These are phyloP conservation scores for Calyptommatus sinebrachiatus DNA, from an alignment of 2,113 vertebrate species.

Conservation along the genomic window DNA sequence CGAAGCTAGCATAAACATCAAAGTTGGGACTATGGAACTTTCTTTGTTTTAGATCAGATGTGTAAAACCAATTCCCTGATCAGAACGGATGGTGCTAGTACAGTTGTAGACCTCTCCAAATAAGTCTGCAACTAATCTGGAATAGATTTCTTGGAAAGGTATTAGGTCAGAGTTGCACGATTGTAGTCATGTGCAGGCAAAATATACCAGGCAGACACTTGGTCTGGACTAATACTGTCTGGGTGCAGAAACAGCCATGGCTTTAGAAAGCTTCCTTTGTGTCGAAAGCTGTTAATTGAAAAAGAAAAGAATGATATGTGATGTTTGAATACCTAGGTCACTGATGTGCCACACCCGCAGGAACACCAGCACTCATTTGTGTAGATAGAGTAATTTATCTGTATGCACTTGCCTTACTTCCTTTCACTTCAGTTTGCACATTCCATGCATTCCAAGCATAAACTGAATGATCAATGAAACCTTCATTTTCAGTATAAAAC, in stretches of 20 bases:
- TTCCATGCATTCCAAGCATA: constrained; percentile 47
- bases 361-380: constrained; percentile 48
- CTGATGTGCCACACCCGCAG: constrained; percentile 37
- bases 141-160: too few relatives aligned
- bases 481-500: constrained; percentile 10
- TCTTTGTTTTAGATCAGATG: too few relatives aligned
- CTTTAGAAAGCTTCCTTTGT: constrained; percentile 39
- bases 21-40: too few relatives aligned
- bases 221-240: too few relatives aligned
- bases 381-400: constrained; percentile 33
- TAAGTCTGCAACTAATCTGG: too few relatives aligned
- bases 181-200: too few relatives aligned
- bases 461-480: constrained; percentile 47
- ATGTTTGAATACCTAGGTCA: constrained; percentile 41
- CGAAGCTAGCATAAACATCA: too few relatives aligned
- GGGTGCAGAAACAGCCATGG: constrained; percentile 25
- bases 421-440: constrained; percentile 28
- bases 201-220: too few relatives aligned
- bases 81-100: too few relatives aligned
- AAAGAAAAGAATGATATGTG: constrained; percentile 43
- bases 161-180: too few relatives aligned
- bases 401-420: constrained; percentile 31
- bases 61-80: too few relatives aligned
- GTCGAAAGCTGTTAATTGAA: constrained; percentile 31
- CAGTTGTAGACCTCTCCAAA: too few relatives aligned